phyloP scores from a whole-genome alignment of 2,113 vertebrate species.

The Cyphomyrus discorhynchus region DNA sequence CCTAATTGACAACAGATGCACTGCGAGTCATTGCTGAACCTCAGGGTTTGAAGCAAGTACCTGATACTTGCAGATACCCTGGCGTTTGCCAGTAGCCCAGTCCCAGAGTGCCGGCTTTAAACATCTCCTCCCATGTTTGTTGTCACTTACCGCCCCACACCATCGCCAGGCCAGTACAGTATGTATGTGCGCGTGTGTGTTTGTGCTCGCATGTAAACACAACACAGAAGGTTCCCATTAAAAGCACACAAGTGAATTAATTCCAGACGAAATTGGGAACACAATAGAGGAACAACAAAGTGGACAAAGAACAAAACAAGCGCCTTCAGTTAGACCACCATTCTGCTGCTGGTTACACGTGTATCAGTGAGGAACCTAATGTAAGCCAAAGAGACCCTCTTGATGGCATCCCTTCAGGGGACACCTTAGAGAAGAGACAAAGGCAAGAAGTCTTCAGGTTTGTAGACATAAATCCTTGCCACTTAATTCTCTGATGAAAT shows the following conservation, averaged over 20 bases:
- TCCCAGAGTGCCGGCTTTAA: background rate
- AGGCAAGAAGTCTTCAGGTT: background rate
- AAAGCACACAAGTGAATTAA: slow-evolving; percentile 1
- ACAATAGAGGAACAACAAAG: background rate
- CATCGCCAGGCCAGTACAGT: background rate
- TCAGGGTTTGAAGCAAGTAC: background rate
- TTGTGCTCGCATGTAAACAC: slow-evolving; percentile 5
- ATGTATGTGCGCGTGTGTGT: background rate
- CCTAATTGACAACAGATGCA: slow-evolving; percentile 2
- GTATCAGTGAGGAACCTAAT: background rate
- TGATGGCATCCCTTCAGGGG: background rate
- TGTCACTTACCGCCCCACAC: background rate
- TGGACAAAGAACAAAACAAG: background rate
- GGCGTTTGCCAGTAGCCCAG: slow-evolving; percentile 10
- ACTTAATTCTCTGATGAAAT: background rate
- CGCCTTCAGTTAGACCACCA: background rate
- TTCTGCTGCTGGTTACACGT: background rate
- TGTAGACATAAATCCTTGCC: background rate
- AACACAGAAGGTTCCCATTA: slow-evolving; percentile 25
- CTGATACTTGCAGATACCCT: background rate
- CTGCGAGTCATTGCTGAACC: background rate
- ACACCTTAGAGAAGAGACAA: background rate
- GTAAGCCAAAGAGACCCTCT: no score
- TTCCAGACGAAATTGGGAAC: background rate
- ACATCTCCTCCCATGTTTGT: slow-evolving; percentile 12